Base-by-base conservation (phyloP, 2,113 vertebrate species). In the Guaruba guarouba region DNA sequence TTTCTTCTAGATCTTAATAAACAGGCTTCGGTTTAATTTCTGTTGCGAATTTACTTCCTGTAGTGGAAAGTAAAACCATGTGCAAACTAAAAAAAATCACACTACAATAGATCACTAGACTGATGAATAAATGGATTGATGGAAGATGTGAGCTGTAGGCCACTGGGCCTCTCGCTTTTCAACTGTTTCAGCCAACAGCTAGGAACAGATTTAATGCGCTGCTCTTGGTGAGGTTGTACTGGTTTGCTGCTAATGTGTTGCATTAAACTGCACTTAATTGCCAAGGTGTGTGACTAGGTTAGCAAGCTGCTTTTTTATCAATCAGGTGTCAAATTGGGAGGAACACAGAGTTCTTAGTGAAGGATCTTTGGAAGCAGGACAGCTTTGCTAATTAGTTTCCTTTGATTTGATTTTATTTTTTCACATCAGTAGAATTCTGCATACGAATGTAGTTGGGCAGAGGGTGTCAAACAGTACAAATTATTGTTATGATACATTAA, bases 281-380 rank as follows among this genome's bases (percentile, higher is more conserved):
- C 79, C 81, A 86, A 75, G 59, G 92, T 88, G 39, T 52, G 59
- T 81, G 44, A n/a, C 46, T 81, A 54, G 83, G 69, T 92, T 82
- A 91, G 78, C 83, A 94, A 93, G 61, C 44, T 86, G 74, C 77
- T 80, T 82, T 78, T 67, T 75, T 88, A 88, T 84, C 88, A 84
- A 44, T 97, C 64, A 95, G 83, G 73, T 88, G 52, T 86, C 82
- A 88, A 90, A 74, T 46, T 73, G 79, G 77, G 82, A 96, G 49
- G 59, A 74, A 88, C 94, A 83, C 29, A 33, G 46, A 73, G 88
- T 76, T 88, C 88, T 81, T 63, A 37, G 79, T 44, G 64, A 88
- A 73, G 57, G 33, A 83, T 82, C 61, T 37, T 88, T 96, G 87
- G 70, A 94, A 64, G 48, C 43, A 81, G 86, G 76, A 87, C 82